A percentile compares a stretch with the other conserved stretches of the same genome.
Evolutionary conservation across 2,888 invertebrate genomes (phyloP).

Genomic region (Meiosimyza platycephala): DNA sequence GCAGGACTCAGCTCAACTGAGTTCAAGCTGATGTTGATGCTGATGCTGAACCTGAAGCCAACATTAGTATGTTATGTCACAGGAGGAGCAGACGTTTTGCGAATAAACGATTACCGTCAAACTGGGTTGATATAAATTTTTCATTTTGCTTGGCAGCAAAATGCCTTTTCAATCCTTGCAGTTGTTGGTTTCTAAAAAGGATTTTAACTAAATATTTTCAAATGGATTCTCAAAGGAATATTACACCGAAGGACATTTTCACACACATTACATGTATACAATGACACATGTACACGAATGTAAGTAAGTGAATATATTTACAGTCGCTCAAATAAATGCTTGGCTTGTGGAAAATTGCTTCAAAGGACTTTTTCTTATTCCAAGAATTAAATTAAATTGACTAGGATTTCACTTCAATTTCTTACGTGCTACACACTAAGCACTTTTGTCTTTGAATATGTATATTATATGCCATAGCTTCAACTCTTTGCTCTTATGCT

Average conservation of each 20-base stretch:
- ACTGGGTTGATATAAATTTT: slow-evolving; percentile 22
- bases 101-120: slow-evolving; percentile 3
- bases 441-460: too few species aligned
- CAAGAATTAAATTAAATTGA: too few species aligned
- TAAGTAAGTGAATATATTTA: neutral
- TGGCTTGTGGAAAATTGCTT: neutral
- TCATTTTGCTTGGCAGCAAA: slow-evolving; percentile 25
- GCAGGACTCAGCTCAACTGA: too few species aligned
- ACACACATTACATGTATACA: neutral
- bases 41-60: too few species aligned
- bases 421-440: too few species aligned
- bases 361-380: too few species aligned
- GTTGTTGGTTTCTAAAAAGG: slow-evolving; percentile 22
- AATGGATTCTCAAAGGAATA: slow-evolving; percentile 21
- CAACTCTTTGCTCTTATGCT: too few species aligned
- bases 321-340: neutral
- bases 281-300: neutral
- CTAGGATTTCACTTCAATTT: too few species aligned
- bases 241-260: slow-evolving; percentile 2
- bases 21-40: too few species aligned
- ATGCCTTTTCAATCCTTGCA: slow-evolving; percentile 18
- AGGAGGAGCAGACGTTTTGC: neutral
- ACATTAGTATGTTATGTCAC: neutral
- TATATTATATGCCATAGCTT: too few species aligned
- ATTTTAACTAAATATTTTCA: slow-evolving; percentile 16